Conservation (phyloP, 2,797 vertebrate genomes). For the Sciurus carolinensis region DNA sequence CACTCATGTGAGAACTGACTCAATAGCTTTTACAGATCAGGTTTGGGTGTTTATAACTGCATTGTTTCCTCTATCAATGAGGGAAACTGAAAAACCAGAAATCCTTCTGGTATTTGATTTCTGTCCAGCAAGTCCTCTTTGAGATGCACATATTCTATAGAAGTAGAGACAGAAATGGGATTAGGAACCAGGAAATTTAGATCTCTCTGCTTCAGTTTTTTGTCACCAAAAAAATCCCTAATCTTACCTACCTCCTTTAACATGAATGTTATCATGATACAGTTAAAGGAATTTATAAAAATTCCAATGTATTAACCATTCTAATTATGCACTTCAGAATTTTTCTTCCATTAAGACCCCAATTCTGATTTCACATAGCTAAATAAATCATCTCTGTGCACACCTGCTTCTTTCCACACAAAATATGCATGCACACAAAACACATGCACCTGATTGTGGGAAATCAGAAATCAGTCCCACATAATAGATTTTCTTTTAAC, state of each 20-base stretch:
- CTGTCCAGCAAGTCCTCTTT: slow-evolving; percentile 32
- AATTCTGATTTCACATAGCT: slow-evolving; percentile 69
- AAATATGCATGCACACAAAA: slow-evolving; percentile 68
- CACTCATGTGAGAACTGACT: slow-evolving; percentile 47
- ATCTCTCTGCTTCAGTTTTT: slow-evolving; percentile 56
- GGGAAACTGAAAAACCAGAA: slow-evolving; percentile 60
- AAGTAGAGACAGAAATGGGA: slow-evolving; percentile 22
- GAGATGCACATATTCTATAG: slow-evolving; percentile 34
- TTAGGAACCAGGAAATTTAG: slow-evolving; percentile 27
- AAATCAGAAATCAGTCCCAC: slow-evolving; percentile 74
- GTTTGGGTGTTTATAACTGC: slow-evolving; percentile 64
- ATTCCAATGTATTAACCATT: slow-evolving; percentile 50
- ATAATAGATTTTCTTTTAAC: slow-evolving; percentile 76
- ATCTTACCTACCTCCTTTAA: slow-evolving; percentile 39
- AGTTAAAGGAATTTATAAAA: slow-evolving; percentile 61
- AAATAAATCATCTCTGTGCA: slow-evolving; percentile 68
- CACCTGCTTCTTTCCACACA: slow-evolving; percentile 60
- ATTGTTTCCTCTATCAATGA: slow-evolving; percentile 70
- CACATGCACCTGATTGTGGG: slow-evolving; percentile 57
- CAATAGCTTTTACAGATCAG: slow-evolving; percentile 69
- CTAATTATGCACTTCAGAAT: slow-evolving; percentile 60
- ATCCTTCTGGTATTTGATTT: slow-evolving; percentile 50
- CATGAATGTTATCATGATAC: slow-evolving; percentile 29
- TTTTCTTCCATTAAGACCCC: slow-evolving; percentile 70
- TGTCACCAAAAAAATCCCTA: slow-evolving; percentile 49